Evolutionary conservation across 2,797 vertebrate species (phyloP).

Genomic region (Oryzias dopingdopingensis): DNA sequence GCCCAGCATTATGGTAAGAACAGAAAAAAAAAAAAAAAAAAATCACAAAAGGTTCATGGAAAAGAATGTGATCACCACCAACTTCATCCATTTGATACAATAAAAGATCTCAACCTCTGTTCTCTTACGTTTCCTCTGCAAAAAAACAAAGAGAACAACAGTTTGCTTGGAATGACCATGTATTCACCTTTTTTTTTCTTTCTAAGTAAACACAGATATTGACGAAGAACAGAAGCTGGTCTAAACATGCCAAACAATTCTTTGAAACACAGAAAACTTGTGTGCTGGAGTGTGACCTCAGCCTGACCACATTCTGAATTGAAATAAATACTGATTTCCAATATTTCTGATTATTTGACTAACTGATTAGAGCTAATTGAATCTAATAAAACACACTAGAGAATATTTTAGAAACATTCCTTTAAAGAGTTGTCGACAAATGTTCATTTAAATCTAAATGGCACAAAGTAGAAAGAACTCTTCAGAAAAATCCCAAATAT

Average conservation of each 20-base stretch:
- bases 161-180: slow-evolving; percentile 80
- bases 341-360: slow-evolving; percentile 5
- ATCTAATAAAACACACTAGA: too few relatives aligned
- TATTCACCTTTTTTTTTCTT: slow-evolving; percentile 42
- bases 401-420: too few relatives aligned
- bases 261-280: slow-evolving; percentile 40
- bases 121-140: slow-evolving; percentile 81
- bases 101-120: slow-evolving; percentile 75
- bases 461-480: slow-evolving; percentile 26
- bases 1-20: slow-evolving; percentile 57
- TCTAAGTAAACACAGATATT: slow-evolving; percentile 56
- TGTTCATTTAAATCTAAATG: slow-evolving; percentile 27
- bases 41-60: slow-evolving; percentile 52
- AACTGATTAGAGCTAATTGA: too few relatives aligned
- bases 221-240: slow-evolving; percentile 47
- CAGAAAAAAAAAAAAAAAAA: slow-evolving; percentile 26
- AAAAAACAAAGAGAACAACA: slow-evolving; percentile 77
- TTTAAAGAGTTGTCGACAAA: too few relatives aligned
- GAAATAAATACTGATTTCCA: slow-evolving; percentile 34
- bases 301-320: slow-evolving; percentile 15
- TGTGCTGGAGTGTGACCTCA: slow-evolving; percentile 10
- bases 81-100: slow-evolving; percentile 79
- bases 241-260: slow-evolving; percentile 51
- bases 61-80: slow-evolving; percentile 67
- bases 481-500: slow-evolving; percentile 13